Conservation (phyloP, 2,888 invertebrate genomes). For the Perithous albicinctus region DNA sequence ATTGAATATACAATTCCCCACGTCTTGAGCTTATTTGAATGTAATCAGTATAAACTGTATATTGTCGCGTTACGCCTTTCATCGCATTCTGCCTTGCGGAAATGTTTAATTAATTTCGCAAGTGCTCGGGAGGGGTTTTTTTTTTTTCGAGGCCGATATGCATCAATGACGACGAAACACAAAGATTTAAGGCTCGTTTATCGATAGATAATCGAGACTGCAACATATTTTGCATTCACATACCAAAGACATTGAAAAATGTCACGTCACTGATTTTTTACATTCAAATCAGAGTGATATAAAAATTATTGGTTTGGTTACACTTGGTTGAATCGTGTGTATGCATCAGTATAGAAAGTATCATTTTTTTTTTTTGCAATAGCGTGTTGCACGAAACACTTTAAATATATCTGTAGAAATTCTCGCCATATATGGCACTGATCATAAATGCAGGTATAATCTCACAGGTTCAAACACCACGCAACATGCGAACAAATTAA, state of each 20-base stretch:
- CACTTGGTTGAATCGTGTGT: not conserved
- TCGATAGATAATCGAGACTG: not conserved
- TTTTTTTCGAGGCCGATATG: slow-evolving; percentile 4
- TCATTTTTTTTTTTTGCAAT: not conserved
- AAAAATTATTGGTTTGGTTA: slow-evolving; percentile 2
- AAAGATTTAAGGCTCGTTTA: not conserved
- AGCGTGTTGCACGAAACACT: not conserved
- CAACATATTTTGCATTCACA: not conserved
- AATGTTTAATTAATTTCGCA: not conserved
- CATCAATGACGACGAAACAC: not conserved
- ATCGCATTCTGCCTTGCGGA: not conserved
- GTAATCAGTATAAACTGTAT: not conserved
- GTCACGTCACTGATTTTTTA: not conserved
- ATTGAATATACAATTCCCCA: not conserved
- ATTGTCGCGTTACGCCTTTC: not conserved
- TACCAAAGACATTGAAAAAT: not conserved
- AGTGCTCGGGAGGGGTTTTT: not conserved
- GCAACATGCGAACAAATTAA: not conserved
- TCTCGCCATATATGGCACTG: too few species aligned
- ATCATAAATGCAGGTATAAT: not conserved
- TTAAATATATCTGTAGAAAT: not conserved
- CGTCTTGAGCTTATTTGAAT: not conserved
- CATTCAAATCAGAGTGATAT: not conserved
- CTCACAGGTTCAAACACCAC: not conserved
- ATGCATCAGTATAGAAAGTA: not conserved